Base-by-base conservation (phyloP, 2,888 invertebrate genomes). In the Graphium colonna region DNA sequence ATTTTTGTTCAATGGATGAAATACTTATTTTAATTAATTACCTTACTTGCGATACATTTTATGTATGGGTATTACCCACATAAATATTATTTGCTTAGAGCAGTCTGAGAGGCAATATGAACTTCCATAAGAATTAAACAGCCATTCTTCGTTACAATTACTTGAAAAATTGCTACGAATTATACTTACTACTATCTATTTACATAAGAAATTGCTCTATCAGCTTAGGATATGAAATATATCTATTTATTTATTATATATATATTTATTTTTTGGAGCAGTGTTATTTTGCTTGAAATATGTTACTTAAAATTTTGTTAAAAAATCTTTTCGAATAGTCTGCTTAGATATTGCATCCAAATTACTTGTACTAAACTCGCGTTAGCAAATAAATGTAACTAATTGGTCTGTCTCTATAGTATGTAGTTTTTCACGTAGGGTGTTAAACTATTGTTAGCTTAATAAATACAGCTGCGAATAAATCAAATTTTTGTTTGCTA, bases 131-230 rank as follows among this genome's bases (percentile, higher is more conserved):
- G 41, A 52, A 41, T 47, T 42, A 52, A 42, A 52, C 17, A 43
- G 52, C 43, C 38, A 48, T 48, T 42, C 42, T 18, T 52, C 21
- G 38, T 17, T 43, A 16, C 28, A 43, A 42, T 48, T 17, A 47
- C 47, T 9, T 15, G 28, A 48, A 47, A 52, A 46, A 52, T 47
- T 41, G 52, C 33, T 26, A 47, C 38, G 36, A 52, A 48, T 52
- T 52, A 42, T 42, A 26, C 28, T 17, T 28, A 48, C 47, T 38
- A 16, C 45, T 3, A 2, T 45, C 18, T 18, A 40, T 31, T 38
- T 52, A 13, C 42, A 42, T 38, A 52, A 17, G 26, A 52, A 47
- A 52, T 43, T 52, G 42, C 28, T 10, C 36, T 16, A 28, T 36
- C 5, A 36, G 16, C 16, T 41, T 52, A 17, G 42, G 45, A 41